Conservation (phyloP, 1,140 invertebrate species). For the Drosophila sproati region DNA sequence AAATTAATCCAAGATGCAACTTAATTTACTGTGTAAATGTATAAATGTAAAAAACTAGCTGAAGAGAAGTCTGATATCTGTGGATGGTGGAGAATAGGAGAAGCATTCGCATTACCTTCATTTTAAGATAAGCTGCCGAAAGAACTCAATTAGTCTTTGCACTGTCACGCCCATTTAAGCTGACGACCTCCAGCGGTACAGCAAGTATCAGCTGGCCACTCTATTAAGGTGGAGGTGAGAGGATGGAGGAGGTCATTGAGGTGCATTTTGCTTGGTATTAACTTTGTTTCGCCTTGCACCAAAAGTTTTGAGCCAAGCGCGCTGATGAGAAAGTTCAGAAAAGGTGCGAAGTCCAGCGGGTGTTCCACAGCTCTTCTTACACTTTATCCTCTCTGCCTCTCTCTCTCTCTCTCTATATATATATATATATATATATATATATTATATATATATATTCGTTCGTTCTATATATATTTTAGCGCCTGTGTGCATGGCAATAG, state of each 20-base stretch:
- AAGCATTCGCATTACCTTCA: slow-evolving; percentile 4
- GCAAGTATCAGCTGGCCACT: slow-evolving; percentile 13
- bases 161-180: slow-evolving; percentile 32
- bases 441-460: background rate
- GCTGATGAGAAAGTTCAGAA: slow-evolving; percentile 74
- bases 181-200: background rate
- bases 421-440: too few species aligned
- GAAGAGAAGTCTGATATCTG: background rate
- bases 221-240: background rate
- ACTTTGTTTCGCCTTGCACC: slow-evolving; percentile 57
- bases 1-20: too few species aligned
- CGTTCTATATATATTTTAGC: background rate
- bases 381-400: background rate
- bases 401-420: background rate
- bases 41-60: too few species aligned
- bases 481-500: background rate
- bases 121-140: slow-evolving; percentile 62
- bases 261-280: slow-evolving; percentile 41
- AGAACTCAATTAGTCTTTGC: slow-evolving; percentile 72
- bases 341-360: slow-evolving; percentile 60
- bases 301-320: slow-evolving; percentile 53
- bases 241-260: background rate
- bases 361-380: background rate
- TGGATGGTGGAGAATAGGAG: background rate
- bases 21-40: too few species aligned